Percentiles rank a stretch among this genome's conserved stretches.
Evolutionary conservation across 2,113 vertebrate species (phyloP).

Genomic region (Hyaena hyaena): DNA sequence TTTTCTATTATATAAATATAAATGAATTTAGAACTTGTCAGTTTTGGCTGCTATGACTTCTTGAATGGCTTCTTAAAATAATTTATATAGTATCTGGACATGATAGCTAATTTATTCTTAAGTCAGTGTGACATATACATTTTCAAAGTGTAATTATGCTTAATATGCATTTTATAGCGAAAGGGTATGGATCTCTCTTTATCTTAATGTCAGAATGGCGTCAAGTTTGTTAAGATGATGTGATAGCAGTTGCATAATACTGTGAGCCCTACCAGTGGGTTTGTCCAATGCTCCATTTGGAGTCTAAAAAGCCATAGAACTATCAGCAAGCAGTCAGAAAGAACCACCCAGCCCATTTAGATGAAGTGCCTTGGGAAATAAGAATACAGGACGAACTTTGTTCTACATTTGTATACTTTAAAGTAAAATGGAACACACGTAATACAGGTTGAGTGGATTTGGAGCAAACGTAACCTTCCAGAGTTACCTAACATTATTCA

Average conservation of each 20-base stretch:
- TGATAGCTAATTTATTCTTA: slow-evolving; percentile 12
- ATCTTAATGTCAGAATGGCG: not conserved
- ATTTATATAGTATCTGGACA: not conserved
- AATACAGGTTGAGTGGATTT: slow-evolving; percentile 43
- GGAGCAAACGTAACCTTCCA: not conserved
- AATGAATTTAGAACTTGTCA: not conserved
- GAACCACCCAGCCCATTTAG: not conserved
- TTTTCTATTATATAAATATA: not conserved
- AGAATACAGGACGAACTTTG: not conserved
- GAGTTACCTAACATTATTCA: slow-evolving; percentile 59
- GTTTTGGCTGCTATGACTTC: not conserved
- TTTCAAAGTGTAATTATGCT: slow-evolving; percentile 13
- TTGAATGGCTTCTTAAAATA: not conserved
- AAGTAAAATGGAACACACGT: slow-evolving; percentile 50
- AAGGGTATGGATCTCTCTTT: not conserved
- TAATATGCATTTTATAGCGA: not conserved
- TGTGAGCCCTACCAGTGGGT: not conserved
- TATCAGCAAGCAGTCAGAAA: not conserved
- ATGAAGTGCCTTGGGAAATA: not conserved
- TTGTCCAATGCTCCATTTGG: not conserved
- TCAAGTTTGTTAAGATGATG: not conserved
- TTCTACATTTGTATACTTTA: not conserved
- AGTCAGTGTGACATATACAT: not conserved
- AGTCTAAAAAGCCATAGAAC: not conserved
- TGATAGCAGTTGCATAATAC: not conserved